Conservation (phyloP, 2,888 invertebrate species). For the Mermis nigrescens region DNA sequence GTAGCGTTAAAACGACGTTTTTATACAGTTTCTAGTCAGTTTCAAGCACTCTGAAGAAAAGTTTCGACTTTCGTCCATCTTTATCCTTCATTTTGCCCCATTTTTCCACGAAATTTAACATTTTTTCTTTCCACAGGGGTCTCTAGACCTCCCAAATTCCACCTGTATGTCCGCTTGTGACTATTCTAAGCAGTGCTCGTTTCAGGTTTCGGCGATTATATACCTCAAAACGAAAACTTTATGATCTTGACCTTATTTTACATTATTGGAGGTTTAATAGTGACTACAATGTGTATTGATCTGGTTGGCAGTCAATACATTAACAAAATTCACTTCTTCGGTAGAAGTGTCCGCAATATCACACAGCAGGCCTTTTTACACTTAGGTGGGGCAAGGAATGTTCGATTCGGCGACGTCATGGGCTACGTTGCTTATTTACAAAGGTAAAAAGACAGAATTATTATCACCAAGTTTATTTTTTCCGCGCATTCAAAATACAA, state of each 20-base stretch:
- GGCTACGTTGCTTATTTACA: conserved; percentile 32
- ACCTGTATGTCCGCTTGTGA: no score
- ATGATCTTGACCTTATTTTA: conserved; percentile 28
- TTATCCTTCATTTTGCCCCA: no score
- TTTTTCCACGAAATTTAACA: no score
- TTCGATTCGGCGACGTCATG: conserved; percentile 31
- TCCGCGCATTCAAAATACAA: no score
- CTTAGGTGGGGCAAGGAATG: conserved; percentile 29
- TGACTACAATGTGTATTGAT: conserved; percentile 33
- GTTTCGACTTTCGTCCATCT: no score
- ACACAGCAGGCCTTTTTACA: conserved; percentile 24
- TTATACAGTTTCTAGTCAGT: no score
- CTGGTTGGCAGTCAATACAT: conserved; percentile 31
- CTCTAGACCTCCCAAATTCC: no score
- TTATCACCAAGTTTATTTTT: no score
- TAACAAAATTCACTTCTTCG: conserved; percentile 32
- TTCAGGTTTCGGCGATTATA: conserved; percentile 31
- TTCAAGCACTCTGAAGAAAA: no score
- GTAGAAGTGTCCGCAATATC: conserved; percentile 24
- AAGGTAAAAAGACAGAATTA: conserved; percentile 25
- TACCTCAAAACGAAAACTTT: conserved; percentile 29
- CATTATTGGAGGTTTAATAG: conserved; percentile 29
- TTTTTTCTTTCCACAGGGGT: no score
- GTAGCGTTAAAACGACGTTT: no score
- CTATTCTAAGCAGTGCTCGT: no score